These are phyloP conservation scores for Carterocephalus palaemon DNA, from an alignment of 2,888 invertebrate species.

Conservation along the genomic window DNA sequence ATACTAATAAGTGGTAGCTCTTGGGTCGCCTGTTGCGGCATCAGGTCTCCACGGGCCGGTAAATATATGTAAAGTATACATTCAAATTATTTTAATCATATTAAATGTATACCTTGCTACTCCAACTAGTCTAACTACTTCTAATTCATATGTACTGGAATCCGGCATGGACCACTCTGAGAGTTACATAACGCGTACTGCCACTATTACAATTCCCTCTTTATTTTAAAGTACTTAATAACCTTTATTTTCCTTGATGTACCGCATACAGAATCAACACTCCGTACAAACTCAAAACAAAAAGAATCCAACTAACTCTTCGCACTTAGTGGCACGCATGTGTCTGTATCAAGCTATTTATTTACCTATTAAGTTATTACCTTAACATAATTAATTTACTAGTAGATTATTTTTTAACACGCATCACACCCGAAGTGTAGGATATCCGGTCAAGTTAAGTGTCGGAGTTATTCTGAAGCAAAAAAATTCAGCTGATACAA, in stretches of 20 bases:
- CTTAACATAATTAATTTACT: constrained; percentile 21
- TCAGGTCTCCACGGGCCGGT: too few relatives aligned
- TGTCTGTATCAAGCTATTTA: constrained; percentile 3
- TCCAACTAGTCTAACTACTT: too few relatives aligned
- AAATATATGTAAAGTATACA: too few relatives aligned
- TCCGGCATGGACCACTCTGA: background rate
- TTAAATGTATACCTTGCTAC: too few relatives aligned
- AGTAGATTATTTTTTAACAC: constrained; percentile 15
- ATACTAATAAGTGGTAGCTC: too few relatives aligned
- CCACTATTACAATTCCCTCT: constrained; percentile 9
- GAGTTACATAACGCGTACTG: background rate
- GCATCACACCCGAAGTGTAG: constrained; percentile 1
- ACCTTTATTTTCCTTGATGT: background rate
- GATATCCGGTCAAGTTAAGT: constrained; percentile 14
- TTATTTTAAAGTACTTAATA: constrained; percentile 14
- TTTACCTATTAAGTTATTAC: constrained; percentile 22
- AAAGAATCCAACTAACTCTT: background rate
- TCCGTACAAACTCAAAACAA: constrained; percentile 6
- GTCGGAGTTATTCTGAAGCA: too few relatives aligned
- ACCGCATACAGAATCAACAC: constrained; percentile 7
- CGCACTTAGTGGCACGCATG: constrained; percentile 20
- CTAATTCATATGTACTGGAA: too few relatives aligned
- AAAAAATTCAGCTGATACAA: too few relatives aligned
- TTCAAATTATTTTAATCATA: too few relatives aligned
- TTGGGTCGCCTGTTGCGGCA: too few relatives aligned